These are phyloP conservation scores for Epirrhoe tristata DNA, from an alignment of 2,888 invertebrate species.

Conservation along the genomic window DNA sequence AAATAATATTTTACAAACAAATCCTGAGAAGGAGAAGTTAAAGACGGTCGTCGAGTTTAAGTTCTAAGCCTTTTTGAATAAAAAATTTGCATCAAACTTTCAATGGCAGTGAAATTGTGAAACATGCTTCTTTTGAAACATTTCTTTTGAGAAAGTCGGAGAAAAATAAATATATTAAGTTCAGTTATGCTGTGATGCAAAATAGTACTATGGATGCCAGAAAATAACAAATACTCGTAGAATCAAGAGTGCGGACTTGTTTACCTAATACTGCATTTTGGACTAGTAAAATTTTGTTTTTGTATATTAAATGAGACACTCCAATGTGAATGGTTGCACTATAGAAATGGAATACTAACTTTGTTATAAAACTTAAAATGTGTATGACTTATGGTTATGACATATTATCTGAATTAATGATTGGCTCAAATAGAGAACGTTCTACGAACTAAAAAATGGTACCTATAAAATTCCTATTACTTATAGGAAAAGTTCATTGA, in stretches of 20 bases:
- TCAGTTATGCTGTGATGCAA: conserved; percentile 6
- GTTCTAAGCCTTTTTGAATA: conserved; percentile 20
- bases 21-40: conserved; percentile 39
- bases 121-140: conserved; percentile 21
- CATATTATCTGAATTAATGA: too few relatives aligned
- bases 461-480: too few relatives aligned
- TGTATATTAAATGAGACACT: too few relatives aligned
- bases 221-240: not conserved
- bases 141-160: conserved; percentile 35
- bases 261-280: not conserved
- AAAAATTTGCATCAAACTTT: conserved; percentile 26
- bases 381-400: too few relatives aligned
- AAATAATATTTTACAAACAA: conserved; percentile 41
- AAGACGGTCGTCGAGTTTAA: conserved; percentile 29
- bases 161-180: conserved; percentile 17
- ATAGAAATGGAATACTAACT: too few relatives aligned
- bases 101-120: conserved; percentile 31
- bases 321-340: too few relatives aligned
- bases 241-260: not conserved
- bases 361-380: too few relatives aligned
- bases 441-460: too few relatives aligned
- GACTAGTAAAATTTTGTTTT: not conserved
- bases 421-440: too few relatives aligned
- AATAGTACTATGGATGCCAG: not conserved
- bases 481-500: too few relatives aligned